Evolutionary conservation across 1,140 invertebrate genomes (phyloP).

Genomic region (Drosophila quadrilineata): DNA sequence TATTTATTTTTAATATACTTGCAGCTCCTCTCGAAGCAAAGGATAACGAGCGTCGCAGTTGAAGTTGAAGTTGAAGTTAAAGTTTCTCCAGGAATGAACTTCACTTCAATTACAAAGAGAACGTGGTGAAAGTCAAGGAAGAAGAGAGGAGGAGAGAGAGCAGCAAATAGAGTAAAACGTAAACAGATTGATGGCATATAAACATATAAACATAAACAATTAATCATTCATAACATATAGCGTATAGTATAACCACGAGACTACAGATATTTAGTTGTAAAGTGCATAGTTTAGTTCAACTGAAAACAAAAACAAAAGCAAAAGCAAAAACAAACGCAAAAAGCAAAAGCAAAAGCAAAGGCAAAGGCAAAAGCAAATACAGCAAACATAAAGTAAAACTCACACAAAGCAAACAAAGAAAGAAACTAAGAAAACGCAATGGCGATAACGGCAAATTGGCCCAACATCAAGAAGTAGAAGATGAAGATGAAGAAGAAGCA

Average conservation of each 20-base stretch:
- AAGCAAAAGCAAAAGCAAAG: slow-evolving; percentile 27
- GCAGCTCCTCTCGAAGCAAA: too few species aligned
- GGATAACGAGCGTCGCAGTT: too few species aligned
- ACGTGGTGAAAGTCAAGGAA: not conserved
- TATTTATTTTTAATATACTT: too few species aligned
- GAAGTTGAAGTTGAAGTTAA: too few species aligned
- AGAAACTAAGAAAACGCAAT: too few species aligned
- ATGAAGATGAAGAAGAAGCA: too few species aligned
- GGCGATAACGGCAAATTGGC: too few species aligned
- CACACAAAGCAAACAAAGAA: slow-evolving; percentile 14
- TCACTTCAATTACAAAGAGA: not conserved
- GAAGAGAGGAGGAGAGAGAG: not conserved
- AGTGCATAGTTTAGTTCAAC: slow-evolving; percentile 68
- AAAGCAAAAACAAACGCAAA: slow-evolving; percentile 21
- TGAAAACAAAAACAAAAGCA: slow-evolving; percentile 31
- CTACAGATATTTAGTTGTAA: slow-evolving; percentile 80
- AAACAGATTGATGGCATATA: slow-evolving; percentile 36
- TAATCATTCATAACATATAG: slow-evolving; percentile 77
- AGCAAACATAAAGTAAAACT: not conserved
- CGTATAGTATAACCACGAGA: slow-evolving; percentile 75
- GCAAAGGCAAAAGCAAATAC: slow-evolving; percentile 27
- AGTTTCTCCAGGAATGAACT: too few species aligned
- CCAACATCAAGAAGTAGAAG: too few species aligned
- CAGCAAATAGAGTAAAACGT: slow-evolving; percentile 1
- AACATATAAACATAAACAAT: slow-evolving; percentile 38